Evolutionary conservation across 2,797 vertebrate species (phyloP), one percentile per base, ranked within the genome.

Genomic region (Danionella dracula): DNA sequence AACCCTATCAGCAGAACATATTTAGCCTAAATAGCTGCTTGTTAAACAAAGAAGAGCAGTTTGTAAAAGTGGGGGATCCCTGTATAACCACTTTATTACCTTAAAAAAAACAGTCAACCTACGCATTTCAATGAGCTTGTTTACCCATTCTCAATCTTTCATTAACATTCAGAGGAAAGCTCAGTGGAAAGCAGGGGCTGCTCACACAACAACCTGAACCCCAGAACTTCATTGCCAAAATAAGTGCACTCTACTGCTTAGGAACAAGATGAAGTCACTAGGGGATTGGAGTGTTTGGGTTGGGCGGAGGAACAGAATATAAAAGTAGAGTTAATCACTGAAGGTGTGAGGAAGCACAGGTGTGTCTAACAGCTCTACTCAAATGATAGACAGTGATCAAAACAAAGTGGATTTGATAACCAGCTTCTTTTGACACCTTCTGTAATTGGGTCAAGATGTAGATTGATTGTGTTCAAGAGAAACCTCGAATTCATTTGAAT

Each of bases 71-170:
- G 29, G 73, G 79, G 79, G 77, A 64, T 81, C 83, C 76, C 74
- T 84, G 78, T 78, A 77, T 85, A 76, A 75, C 75, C 79, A 82
- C 79, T 81, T 83, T 84, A 89, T 88, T 88, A 86, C 80, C 87
- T 83, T 87, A 88, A 84, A 87, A n/a, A 89, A 89, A 90, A 88
- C 88, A 89, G 15, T 40, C 66, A 75, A 71, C 74, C 85, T 85
- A 81, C 81, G 87, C 88, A 90, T 89, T 76, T 88, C 86, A 90
- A 89, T 90, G 40, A 86, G 72, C 71, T 83, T 72, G 79, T 88
- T 89, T 89, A 79, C 79, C 85, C 83, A 83, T 85, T 88, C 85
- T 85, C 76, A 76, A 78, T 63, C 53, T 60, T 1, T 55, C 77
- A 87, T 90, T 90, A 89, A 84, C 87, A 90, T 90, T 88, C 85